These are phyloP conservation scores for Ciconia nigra DNA, from an alignment of 2,797 vertebrate genomes.

Conservation along the genomic window DNA sequence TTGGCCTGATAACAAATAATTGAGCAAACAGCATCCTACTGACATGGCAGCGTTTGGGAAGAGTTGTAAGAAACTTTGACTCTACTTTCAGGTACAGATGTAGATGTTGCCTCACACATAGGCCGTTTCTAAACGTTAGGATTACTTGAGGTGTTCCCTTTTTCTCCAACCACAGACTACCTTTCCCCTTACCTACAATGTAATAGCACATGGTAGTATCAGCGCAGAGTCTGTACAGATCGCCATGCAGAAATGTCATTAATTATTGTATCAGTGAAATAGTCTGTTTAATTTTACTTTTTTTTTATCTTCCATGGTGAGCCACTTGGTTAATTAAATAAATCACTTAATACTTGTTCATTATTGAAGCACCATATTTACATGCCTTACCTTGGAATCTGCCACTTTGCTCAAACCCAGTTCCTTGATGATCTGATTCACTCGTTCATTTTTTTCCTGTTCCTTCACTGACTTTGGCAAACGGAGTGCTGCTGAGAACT, in stretches of 20 bases:
- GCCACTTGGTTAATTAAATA: neutral
- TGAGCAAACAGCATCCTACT: neutral
- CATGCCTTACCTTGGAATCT: constrained; percentile 85
- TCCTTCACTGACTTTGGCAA: constrained; percentile 81
- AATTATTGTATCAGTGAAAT: neutral
- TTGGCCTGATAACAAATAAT: neutral
- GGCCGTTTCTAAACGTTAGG: neutral
- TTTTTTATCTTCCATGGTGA: neutral
- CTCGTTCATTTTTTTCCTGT: constrained; percentile 83
- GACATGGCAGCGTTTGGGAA: neutral
- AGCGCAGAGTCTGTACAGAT: neutral
- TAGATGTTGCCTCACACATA: neutral
- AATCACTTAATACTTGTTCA: neutral
- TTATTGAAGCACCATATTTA: neutral
- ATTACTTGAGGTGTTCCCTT: neutral
- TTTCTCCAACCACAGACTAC: neutral
- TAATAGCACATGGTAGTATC: neutral
- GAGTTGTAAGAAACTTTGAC: neutral
- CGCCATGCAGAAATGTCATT: neutral
- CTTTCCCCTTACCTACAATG: neutral
- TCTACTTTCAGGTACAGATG: neutral
- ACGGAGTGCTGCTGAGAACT: constrained; percentile 92
- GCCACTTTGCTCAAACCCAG: constrained; percentile 91
- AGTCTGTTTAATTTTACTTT: neutral
- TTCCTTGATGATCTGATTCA: constrained; percentile 85